Base-by-base conservation (phyloP, 2,888 invertebrate genomes). In the Pollenia labialis region DNA sequence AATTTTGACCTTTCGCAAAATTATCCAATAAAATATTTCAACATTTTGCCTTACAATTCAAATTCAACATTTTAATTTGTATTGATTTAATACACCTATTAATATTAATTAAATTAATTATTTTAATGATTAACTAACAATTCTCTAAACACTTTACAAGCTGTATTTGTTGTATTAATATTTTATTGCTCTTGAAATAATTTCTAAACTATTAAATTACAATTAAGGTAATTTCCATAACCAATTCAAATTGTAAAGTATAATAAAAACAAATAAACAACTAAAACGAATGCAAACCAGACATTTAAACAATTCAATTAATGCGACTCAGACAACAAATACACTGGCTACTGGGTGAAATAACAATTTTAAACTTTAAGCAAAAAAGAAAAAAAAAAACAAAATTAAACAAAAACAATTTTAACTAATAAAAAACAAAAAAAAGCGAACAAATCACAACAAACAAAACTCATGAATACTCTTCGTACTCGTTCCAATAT, bases 291-390 rank as follows among this genome's bases (percentile, higher is more conserved):
- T 75, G 16, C 50, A 77, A 71, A 64, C 42, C 40, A 71, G 40
- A 12, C 60, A 62, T 75, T 75, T 60, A 82, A 62, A 71, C 82
- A 76, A 77, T 83, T 77, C 54, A 83, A 77, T 83, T 83, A 71
- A 77, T 56, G 16, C 48, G 76, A 46, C 32, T 32, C 76, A 83
- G 76, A 56, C 50, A 69, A 72, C 56, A 84, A 83, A 50, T 42
- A 62, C 56, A 81, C 6, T 7, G 12, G 64, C 18, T 52, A 32
- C 32, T 32, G 32, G 32, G 6, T 75, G 58, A 7, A 46, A 69
- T 62, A 60, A 62, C n/a, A 60, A 69, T 44, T 69, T 75, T 58
- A 23, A 60, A 52, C n/a, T 75, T 81, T 62, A 50, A 58, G 75
- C 23, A 75, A 50, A 81, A 23, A 68, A 14, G 11, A 48, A 18